phyloP scores from a whole-genome alignment of 1,140 invertebrate genomes.

The Zaprionus lachaisei region DNA sequence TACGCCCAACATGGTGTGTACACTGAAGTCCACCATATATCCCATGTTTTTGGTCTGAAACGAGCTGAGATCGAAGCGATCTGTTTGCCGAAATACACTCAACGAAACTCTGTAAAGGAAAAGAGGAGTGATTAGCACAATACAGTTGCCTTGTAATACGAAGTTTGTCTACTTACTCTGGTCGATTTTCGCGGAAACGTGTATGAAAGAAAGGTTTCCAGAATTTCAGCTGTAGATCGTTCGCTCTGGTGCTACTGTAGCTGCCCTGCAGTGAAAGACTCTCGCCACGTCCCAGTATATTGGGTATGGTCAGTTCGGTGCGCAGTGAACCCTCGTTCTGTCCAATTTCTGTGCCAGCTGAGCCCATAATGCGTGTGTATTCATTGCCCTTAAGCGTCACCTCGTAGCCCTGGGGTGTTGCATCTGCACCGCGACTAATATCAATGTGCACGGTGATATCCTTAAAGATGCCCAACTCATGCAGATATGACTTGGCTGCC shows the following conservation, averaged over 20 bases:
- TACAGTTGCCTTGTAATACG: background rate
- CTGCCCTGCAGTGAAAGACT: constrained; percentile 79
- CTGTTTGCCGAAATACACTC: constrained; percentile 76
- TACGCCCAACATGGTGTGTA: constrained; percentile 68
- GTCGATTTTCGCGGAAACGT: constrained; percentile 74
- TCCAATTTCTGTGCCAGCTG: constrained; percentile 81
- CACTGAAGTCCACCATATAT: constrained; percentile 69
- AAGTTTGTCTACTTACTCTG: constrained; percentile 64
- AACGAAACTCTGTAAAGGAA: constrained; percentile 65
- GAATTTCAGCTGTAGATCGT: constrained; percentile 79
- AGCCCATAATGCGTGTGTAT: constrained; percentile 74
- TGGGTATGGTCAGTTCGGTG: constrained; percentile 77
- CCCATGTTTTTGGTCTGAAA: constrained; percentile 77
- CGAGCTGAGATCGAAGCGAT: constrained; percentile 71
- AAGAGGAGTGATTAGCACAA: background rate
- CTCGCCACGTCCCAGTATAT: constrained; percentile 79
- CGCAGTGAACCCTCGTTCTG: constrained; percentile 81
- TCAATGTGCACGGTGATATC: constrained; percentile 79
- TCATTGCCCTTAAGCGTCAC: constrained; percentile 78
- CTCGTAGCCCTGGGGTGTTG: constrained; percentile 80
- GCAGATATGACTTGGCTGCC: constrained; percentile 76
- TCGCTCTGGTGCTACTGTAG: constrained; percentile 76
- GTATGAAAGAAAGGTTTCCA: constrained; percentile 84
- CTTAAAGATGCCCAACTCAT: constrained; percentile 83
- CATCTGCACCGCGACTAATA: constrained; percentile 70